These are phyloP conservation scores for Tachystola acroxantha DNA, from an alignment of 2,888 invertebrate genomes.

Conservation along the genomic window DNA sequence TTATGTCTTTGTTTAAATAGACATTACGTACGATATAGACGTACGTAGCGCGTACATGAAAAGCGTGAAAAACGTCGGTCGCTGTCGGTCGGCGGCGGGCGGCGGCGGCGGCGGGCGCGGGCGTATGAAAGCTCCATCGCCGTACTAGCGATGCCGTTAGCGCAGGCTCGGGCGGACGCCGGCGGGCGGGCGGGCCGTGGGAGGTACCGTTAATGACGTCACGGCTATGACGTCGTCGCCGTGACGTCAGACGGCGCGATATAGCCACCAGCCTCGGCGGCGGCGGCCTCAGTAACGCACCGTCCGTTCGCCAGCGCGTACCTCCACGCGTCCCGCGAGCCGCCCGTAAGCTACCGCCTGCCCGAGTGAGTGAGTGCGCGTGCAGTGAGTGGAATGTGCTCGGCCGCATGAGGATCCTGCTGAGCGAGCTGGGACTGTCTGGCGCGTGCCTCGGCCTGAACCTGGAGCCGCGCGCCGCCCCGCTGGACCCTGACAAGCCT, in stretches of 20 bases:
- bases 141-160: conserved; percentile 75
- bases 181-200: conserved; percentile 68
- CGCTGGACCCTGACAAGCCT: conserved; percentile 70
- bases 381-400: conserved; percentile 76
- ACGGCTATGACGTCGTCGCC: conserved; percentile 58
- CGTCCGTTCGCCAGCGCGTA: conserved; percentile 69
- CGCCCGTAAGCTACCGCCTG: conserved; percentile 47
- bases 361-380: conserved; percentile 73
- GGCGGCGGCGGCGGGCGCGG: conserved; percentile 33
- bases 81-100: conserved; percentile 2
- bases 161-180: conserved; percentile 76
- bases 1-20: too few species aligned
- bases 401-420: conserved; percentile 78
- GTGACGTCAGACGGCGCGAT: conserved; percentile 76
- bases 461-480: conserved; percentile 71
- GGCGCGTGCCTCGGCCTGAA: conserved; percentile 75
- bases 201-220: conserved; percentile 78
- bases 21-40: too few species aligned
- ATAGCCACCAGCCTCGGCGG: conserved; percentile 74
- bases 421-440: conserved; percentile 76
- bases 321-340: conserved; percentile 59
- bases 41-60: conserved; percentile 6
- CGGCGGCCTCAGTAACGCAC: conserved; percentile 79
- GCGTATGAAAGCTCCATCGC: conserved; percentile 63
- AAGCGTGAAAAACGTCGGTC: conserved; percentile 13